Evolutionary conservation across 2,888 invertebrate genomes (phyloP).

Genomic region (Sphecodes monilicornis): DNA sequence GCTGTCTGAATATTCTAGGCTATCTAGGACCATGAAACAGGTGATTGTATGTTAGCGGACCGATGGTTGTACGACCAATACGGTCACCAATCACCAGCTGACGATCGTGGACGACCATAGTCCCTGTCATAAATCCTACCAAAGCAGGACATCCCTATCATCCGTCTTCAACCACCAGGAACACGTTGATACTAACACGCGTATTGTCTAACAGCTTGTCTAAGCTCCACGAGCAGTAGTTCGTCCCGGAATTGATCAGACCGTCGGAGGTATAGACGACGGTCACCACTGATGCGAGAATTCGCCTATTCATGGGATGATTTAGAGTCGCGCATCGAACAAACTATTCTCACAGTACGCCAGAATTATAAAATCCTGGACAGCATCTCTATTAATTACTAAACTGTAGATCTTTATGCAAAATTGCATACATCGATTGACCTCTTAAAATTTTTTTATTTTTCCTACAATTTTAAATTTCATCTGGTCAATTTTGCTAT

Average conservation of each 20-base stretch:
- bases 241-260: constrained; percentile 4
- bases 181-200: neutral
- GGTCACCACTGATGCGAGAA: constrained; percentile 1
- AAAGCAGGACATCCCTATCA: neutral
- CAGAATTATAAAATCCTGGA: neutral
- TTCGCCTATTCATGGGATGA: neutral
- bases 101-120: neutral
- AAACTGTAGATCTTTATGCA: too few relatives aligned
- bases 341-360: neutral
- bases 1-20: neutral
- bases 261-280: neutral
- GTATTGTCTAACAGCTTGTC: neutral
- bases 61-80: neutral
- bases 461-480: too few relatives aligned
- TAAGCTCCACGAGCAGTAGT: constrained; percentile 24
- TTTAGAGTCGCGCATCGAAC: neutral
- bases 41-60: neutral
- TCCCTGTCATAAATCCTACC: neutral
- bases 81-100: neutral
- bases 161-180: neutral
- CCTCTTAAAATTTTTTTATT: too few relatives aligned
- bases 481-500: too few relatives aligned
- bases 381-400: neutral
- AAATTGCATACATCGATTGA: too few relatives aligned
- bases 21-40: neutral